phyloP scores from a whole-genome alignment of 2,113 vertebrate genomes.

The Mandrillus leucophaeus region DNA sequence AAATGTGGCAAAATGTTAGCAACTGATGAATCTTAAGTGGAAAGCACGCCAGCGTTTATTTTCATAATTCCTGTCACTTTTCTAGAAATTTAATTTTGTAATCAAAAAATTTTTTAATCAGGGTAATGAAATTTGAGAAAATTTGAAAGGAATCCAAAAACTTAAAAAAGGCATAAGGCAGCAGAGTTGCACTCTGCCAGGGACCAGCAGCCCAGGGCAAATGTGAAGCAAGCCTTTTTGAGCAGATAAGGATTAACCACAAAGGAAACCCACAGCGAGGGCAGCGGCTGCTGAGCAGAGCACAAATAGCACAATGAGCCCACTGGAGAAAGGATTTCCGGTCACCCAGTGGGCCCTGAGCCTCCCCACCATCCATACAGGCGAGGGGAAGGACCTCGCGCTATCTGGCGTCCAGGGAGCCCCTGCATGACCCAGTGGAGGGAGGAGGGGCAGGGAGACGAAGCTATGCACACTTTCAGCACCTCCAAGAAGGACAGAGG shows the following conservation, averaged over 20 bases:
- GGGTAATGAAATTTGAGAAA: not conserved
- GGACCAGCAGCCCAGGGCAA: not conserved
- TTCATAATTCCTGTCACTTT: not conserved
- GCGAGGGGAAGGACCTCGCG: not conserved
- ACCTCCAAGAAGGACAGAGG: not conserved
- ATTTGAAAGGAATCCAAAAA: not conserved
- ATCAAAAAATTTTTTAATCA: not conserved
- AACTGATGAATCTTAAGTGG: not conserved
- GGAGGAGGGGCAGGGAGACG: no score
- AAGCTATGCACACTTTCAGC: not conserved
- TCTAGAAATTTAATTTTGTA: not conserved
- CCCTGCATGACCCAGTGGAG: no score
- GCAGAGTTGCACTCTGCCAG: not conserved
- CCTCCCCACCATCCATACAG: not conserved
- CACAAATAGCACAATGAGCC: constrained; percentile 1
- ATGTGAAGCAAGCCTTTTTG: not conserved
- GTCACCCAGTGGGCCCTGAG: not conserved
- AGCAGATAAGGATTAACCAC: constrained; percentile 44
- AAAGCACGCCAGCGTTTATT: not conserved
- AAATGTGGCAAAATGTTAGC: not conserved
- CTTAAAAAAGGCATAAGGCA: fast-evolving
- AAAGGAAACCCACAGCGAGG: not conserved
- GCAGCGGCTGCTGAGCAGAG: constrained; percentile 24
- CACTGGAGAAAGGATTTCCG: not conserved
- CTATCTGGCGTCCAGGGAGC: not conserved